Percentiles rank a stretch among this genome's conserved stretches.
Conservation (phyloP, 2,888 invertebrate genomes). For the Atherix ibis region DNA sequence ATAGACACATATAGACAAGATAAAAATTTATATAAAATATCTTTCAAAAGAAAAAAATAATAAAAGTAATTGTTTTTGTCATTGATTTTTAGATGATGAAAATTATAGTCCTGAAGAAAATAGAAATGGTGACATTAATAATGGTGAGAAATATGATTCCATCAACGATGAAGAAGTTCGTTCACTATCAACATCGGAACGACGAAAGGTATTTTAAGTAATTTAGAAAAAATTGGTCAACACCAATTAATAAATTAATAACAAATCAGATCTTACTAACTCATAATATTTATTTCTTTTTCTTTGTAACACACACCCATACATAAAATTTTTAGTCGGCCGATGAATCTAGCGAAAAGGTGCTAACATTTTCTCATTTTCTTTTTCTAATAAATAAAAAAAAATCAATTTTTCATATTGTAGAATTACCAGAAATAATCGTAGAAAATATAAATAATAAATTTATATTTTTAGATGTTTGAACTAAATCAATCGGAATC, state of each 20-base stretch:
- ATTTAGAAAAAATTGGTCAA: neutral
- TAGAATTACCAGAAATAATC: neutral
- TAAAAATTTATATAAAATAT: no score
- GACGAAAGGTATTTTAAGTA: constrained; percentile 52
- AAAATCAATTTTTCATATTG: neutral
- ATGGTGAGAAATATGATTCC: constrained; percentile 34
- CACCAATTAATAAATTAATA: constrained; percentile 2
- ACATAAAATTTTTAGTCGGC: constrained; percentile 10
- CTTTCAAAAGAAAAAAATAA: no score
- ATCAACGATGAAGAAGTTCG: constrained; percentile 46
- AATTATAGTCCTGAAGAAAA: no score
- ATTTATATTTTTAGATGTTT: constrained; percentile 20
- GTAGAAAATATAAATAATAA: constrained; percentile 3
- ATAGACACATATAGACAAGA: no score
- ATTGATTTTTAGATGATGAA: no score
- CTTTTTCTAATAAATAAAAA: constrained; percentile 1
- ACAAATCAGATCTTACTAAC: neutral
- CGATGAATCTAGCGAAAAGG: constrained; percentile 13
- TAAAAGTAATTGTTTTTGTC: no score
- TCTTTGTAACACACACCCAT: no score
- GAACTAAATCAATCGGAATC: constrained; percentile 31
- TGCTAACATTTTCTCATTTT: constrained; percentile 7
- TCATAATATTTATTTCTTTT: neutral
- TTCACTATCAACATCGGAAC: constrained; percentile 63
- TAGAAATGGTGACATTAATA: constrained; percentile 10